Conservation (phyloP, 2,797 vertebrate species). For the Oreochromis grahami region DNA sequence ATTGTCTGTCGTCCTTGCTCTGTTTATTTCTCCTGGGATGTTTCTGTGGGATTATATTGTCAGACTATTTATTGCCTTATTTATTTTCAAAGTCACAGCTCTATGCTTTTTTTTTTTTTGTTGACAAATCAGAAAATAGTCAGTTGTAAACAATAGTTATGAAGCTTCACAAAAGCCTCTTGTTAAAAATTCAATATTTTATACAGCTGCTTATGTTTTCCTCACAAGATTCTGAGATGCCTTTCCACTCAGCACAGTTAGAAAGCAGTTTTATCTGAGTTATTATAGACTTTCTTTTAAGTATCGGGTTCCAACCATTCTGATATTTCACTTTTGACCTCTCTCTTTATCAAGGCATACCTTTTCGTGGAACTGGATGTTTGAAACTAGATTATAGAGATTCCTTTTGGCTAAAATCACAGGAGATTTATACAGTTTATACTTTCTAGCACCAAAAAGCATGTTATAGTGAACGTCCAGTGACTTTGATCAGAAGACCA, state of each 20-base stretch:
- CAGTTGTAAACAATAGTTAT: slow-evolving; percentile 16
- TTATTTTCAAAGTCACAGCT: slow-evolving; percentile 35
- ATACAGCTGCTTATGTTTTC: not conserved
- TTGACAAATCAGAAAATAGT: slow-evolving; percentile 14
- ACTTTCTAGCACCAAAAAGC: not conserved
- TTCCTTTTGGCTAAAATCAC: not conserved
- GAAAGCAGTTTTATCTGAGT: not conserved
- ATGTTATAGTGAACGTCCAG: not conserved
- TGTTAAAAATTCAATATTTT: not conserved
- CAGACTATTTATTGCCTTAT: too few relatives aligned
- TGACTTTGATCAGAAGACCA: not conserved
- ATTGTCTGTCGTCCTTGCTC: not conserved
- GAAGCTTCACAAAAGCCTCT: slow-evolving; percentile 2
- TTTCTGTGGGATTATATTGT: slow-evolving; percentile 35
- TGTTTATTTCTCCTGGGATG: slow-evolving; percentile 29
- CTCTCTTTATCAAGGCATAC: not conserved
- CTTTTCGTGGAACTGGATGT: not conserved
- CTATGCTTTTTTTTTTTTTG: not conserved
- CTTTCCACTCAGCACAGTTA: not conserved
- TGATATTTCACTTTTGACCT: not conserved
- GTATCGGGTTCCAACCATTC: not conserved
- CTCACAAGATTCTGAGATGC: not conserved
- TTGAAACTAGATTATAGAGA: not conserved
- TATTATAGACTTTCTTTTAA: not conserved
- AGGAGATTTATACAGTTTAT: not conserved